phyloP scores from a whole-genome alignment of 2,888 invertebrate genomes.

The Boloria euphrosyne region DNA sequence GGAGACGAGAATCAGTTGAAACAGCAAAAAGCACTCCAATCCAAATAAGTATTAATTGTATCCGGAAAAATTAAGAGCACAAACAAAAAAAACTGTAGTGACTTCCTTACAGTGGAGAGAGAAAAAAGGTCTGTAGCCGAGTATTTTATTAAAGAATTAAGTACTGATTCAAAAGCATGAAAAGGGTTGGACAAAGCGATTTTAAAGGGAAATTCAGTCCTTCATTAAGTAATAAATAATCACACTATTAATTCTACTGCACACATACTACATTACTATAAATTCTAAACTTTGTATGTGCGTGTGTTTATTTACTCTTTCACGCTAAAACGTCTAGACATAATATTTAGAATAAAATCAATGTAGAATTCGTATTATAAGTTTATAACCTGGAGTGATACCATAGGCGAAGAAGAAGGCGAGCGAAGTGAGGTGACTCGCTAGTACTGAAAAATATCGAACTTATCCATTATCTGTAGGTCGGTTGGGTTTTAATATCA shows the following conservation, averaged over 20 bases:
- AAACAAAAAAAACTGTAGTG: slow-evolving; percentile 41
- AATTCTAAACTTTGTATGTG: too few species aligned
- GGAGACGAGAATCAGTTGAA: slow-evolving; percentile 9
- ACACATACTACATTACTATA: too few species aligned
- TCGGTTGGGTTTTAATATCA: slow-evolving; percentile 58
- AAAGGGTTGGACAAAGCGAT: slow-evolving; percentile 55
- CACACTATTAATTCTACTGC: too few species aligned
- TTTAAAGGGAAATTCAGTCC: slow-evolving; percentile 37
- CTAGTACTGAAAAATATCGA: slow-evolving; percentile 54
- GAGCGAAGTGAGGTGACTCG: too few species aligned
- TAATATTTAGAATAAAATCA: too few species aligned
- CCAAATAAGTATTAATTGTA: slow-evolving; percentile 33
- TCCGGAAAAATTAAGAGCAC: slow-evolving; percentile 24
- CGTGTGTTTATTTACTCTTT: too few species aligned
- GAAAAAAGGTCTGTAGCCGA: slow-evolving; percentile 50
- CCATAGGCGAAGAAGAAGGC: too few species aligned
- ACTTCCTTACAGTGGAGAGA: slow-evolving; percentile 50
- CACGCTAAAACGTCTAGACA: too few species aligned
- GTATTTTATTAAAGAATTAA: slow-evolving; percentile 64
- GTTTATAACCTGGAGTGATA: too few species aligned
- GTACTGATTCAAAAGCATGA: slow-evolving; percentile 50
- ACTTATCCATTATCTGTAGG: slow-evolving; percentile 60
- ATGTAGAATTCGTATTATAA: too few species aligned
- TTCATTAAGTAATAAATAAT: slow-evolving; percentile 30
- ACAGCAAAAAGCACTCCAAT: slow-evolving; percentile 34